Conservation (phyloP, 2,888 invertebrate genomes). For the Argyresthia goedartella region DNA sequence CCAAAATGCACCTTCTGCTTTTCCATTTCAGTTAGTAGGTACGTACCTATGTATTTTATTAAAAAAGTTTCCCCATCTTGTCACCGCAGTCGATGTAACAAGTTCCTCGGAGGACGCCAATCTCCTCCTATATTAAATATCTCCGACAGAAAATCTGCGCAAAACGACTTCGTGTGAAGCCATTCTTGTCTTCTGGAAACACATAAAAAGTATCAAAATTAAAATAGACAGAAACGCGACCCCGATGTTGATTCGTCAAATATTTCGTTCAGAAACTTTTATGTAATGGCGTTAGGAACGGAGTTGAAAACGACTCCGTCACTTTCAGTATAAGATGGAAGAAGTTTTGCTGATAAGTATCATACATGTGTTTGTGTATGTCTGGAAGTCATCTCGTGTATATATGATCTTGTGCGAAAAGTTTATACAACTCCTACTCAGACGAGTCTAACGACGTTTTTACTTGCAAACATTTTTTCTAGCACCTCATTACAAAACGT, state of each 20-base stretch:
- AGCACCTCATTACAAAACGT: no score
- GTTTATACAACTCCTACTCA: background rate
- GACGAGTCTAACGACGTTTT: no score
- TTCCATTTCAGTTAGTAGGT: constrained; percentile 12
- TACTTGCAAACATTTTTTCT: no score
- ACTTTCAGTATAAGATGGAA: background rate
- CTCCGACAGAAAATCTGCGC: constrained; percentile 28
- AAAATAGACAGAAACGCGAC: background rate
- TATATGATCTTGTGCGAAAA: background rate
- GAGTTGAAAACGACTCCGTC: background rate
- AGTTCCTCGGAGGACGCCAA: constrained; percentile 26
- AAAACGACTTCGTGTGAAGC: background rate
- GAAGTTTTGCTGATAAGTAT: background rate
- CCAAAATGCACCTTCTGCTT: constrained; percentile 15
- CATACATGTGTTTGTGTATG: background rate
- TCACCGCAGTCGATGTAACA: constrained; percentile 34
- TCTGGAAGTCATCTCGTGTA: background rate
- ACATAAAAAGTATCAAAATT: background rate
- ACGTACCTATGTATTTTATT: constrained; percentile 55
- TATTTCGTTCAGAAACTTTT: constrained; percentile 24
- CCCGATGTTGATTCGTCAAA: constrained; percentile 36
- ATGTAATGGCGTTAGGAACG: constrained; percentile 30
- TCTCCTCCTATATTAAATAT: constrained; percentile 46
- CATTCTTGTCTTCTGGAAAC: background rate
- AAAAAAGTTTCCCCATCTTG: constrained; percentile 48